Evolutionary conservation across 2,888 invertebrate species (phyloP).

Genomic region (Anarsia innoxiella): DNA sequence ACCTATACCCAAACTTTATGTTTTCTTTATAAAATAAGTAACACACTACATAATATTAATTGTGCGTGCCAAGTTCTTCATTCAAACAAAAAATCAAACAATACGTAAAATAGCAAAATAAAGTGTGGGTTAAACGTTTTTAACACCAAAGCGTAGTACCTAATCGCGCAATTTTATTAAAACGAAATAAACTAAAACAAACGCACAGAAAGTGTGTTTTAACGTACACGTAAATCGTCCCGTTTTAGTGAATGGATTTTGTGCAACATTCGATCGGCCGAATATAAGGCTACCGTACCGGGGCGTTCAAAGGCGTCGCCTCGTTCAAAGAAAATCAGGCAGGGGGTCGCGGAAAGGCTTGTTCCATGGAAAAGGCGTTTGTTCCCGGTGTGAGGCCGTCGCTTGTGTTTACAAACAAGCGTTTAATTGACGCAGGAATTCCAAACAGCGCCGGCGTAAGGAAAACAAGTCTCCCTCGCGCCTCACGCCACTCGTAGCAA

Average conservation of each 20-base stretch:
- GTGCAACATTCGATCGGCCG: conserved; percentile 25
- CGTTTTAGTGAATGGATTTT: conserved; percentile 17
- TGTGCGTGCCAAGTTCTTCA: too few relatives aligned
- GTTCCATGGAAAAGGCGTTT: conserved; percentile 52
- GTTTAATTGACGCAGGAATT: conserved; percentile 64
- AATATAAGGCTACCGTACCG: conserved; percentile 22
- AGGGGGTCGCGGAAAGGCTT: conserved; percentile 35
- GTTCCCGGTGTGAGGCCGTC: conserved; percentile 45
- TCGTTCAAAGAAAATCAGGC: conserved; percentile 33
- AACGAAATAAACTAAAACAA: too few relatives aligned
- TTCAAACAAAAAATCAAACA: too few relatives aligned
- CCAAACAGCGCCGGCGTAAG: conserved; percentile 51
- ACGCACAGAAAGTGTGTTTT: too few relatives aligned
- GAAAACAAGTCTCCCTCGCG: conserved; percentile 45
- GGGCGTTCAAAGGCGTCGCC: conserved; percentile 35
- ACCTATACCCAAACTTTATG: too few relatives aligned
- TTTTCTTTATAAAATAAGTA: too few relatives aligned
- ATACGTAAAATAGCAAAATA: too few relatives aligned
- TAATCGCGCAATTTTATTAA: too few relatives aligned
- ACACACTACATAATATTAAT: too few relatives aligned
- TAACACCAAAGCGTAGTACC: too few relatives aligned
- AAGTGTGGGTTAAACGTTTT: too few relatives aligned
- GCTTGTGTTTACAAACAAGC: conserved; percentile 59
- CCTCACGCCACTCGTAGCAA: conserved; percentile 27
- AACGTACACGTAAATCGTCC: too few relatives aligned